Evolutionary conservation across 1,140 invertebrate species (phyloP).

Genomic region (Coenobita brevimanus): DNA sequence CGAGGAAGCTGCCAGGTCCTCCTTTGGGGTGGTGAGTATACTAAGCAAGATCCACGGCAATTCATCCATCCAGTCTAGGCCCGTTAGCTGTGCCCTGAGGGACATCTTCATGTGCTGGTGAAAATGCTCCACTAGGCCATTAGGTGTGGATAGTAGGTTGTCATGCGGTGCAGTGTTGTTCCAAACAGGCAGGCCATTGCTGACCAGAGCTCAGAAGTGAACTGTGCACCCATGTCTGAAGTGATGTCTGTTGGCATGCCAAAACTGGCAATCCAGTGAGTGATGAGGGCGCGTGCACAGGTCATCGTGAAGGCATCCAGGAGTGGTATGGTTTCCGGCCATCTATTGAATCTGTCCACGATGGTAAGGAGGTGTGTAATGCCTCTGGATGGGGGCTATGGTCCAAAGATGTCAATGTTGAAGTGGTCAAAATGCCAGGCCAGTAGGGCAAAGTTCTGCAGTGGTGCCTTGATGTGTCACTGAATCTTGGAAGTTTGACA

Average conservation of each 20-base stretch:
- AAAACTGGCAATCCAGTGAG: slow-evolving; percentile 72
- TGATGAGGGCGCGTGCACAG: slow-evolving; percentile 71
- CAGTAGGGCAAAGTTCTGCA: slow-evolving; percentile 42
- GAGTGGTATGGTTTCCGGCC: slow-evolving; percentile 74
- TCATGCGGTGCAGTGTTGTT: neutral
- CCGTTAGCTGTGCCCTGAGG: neutral
- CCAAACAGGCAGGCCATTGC: neutral
- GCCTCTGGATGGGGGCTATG: slow-evolving; percentile 72
- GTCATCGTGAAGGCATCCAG: slow-evolving; percentile 72
- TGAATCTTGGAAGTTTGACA: slow-evolving; percentile 57
- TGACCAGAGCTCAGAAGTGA: slow-evolving; percentile 2
- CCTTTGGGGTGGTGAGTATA: slow-evolving; percentile 7
- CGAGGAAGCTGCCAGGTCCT: no score
- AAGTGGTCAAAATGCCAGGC: slow-evolving; percentile 72
- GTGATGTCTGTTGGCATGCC: slow-evolving; percentile 71
- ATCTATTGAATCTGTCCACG: slow-evolving; percentile 74
- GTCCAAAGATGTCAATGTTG: slow-evolving; percentile 76
- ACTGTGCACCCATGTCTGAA: slow-evolving; percentile 24
- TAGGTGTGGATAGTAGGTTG: neutral
- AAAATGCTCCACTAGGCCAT: neutral
- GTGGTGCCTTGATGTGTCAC: slow-evolving; percentile 32
- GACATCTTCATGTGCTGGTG: neutral
- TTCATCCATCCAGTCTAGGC: neutral
- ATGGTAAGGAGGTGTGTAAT: slow-evolving; percentile 73
- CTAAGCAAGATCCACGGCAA: neutral